Evolutionary conservation across 2,113 vertebrate species (phyloP), one percentile per base, ranked within the genome.

Genomic region (Lophius piscatorius): DNA sequence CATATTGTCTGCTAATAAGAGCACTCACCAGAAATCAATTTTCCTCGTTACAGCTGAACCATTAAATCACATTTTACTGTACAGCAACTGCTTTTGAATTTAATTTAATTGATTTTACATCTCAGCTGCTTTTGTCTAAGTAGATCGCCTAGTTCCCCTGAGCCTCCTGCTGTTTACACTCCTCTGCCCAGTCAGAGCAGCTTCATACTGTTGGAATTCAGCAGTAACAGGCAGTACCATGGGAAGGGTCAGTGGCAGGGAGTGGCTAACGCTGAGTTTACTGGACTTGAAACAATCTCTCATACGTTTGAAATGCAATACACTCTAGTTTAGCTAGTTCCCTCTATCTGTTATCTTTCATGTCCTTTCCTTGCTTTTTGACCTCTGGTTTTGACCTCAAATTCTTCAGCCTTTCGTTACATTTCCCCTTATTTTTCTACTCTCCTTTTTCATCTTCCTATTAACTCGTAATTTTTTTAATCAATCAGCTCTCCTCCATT

Each of bases 191-290:
- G 49, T 42, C 49, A 33, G 54, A 70, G 74, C 57, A 31, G 73
- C 48, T 84, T 88, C 91, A 87, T 78, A 48, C 63, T 69, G 84
- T 60, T 77, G 89, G 90, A 89, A 89, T 89, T 84, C 35, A 72
- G 62, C 75, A 66, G 85, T 89, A 88, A 78, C 83, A 89, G 83
- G 81, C 87, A 64, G 84, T 86, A 86, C 79, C 85, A 86, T 66
- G 81, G 61, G 51, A 65, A 58, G 78, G 77, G 61, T 73, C 75
- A 63, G 58, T 29, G 52, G 41, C 45, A 42, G 10, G 44, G 40
- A 22, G n/a, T 42, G 6, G 48, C 69, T 49, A 42, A 50, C 21
- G 21, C 44, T 1, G 13, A 63, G 64, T 47, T 83, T 76, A 82
- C 62, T 60, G 63, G 26, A 74, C 60, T 72, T 63, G 40, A 70